These are phyloP conservation scores for Morpho achilles DNA, from an alignment of 2,888 invertebrate species.

Conservation along the genomic window DNA sequence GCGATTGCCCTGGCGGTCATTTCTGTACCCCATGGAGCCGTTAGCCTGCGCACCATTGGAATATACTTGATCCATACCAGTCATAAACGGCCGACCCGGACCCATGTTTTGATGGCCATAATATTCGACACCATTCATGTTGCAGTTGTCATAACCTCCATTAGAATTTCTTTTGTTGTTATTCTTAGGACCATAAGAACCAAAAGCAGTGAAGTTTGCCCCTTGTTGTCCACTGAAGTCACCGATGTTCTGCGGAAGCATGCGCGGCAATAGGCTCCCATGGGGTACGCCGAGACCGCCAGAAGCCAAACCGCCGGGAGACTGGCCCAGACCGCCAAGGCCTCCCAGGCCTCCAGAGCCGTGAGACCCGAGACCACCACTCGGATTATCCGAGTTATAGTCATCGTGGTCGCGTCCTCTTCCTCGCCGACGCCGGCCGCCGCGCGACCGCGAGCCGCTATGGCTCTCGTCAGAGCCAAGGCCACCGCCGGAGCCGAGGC, in stretches of 20 bases:
- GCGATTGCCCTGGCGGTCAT: conserved; percentile 76
- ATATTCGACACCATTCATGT: conserved; percentile 46
- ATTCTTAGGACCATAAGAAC: conserved; percentile 60
- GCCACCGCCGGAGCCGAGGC: conserved; percentile 39
- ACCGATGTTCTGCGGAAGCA: conserved; percentile 56
- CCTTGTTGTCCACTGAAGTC: conserved; percentile 54
- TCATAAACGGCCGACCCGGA: conserved; percentile 53
- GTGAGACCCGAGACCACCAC: conserved; percentile 44
- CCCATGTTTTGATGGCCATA: conserved; percentile 58
- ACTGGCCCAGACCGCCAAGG: conserved; percentile 42
- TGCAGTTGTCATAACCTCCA: conserved; percentile 41
- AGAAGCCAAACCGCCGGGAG: conserved; percentile 55
- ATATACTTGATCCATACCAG: conserved; percentile 46
- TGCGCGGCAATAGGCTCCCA: conserved; percentile 69
- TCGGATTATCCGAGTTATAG: conserved; percentile 43
- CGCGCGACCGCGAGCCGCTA: conserved; percentile 44
- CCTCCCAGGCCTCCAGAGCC: conserved; percentile 38
- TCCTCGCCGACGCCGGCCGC: conserved; percentile 63
- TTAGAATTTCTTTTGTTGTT: conserved; percentile 45
- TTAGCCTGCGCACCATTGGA: conserved; percentile 57
- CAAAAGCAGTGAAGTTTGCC: conserved; percentile 71
- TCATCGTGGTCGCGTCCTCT: conserved; percentile 62
- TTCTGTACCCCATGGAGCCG: conserved; percentile 73
- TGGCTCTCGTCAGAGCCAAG: conserved; percentile 37
- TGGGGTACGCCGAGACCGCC: conserved; percentile 70